Conservation (phyloP, 37 sponge, comb jelly and placozoan genomes). For the Axinella damicornis region DNA sequence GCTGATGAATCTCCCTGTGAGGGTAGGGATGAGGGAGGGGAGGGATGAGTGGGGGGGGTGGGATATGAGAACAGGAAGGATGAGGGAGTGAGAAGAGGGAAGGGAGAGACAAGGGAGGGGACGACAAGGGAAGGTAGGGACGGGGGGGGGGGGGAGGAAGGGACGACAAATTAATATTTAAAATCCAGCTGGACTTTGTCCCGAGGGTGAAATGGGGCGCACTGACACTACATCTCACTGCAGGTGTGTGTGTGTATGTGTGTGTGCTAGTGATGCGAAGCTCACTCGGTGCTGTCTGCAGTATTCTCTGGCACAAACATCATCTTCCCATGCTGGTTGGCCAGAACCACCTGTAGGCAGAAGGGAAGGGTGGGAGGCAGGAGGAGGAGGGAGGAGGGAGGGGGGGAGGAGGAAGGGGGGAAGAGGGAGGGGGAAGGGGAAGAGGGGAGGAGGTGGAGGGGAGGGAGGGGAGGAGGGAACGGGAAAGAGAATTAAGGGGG, state of each 20-base stretch:
- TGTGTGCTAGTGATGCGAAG: neutral
- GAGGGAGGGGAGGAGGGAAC: too few relatives aligned
- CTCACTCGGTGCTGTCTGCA: conserved; percentile 51
- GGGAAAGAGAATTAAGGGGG: too few relatives aligned
- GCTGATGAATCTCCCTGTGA: conserved; percentile 61
- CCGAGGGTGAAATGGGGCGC: too few relatives aligned
- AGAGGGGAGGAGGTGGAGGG: too few relatives aligned
- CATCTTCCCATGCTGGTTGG: conserved; percentile 54
- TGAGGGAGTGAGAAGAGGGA: neutral
- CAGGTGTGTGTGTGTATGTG: too few relatives aligned
- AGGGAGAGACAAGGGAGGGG: neutral
- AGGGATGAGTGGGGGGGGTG: neutral
- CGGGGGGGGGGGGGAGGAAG: too few relatives aligned
- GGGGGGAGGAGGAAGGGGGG: neutral
- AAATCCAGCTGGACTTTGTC: too few relatives aligned
- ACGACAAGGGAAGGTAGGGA: too few relatives aligned
- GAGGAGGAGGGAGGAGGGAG: neutral
- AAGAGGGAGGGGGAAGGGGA: neutral
- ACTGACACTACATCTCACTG: too few relatives aligned
- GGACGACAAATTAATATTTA: too few relatives aligned
- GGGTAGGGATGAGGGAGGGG: neutral
- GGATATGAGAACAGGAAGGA: neutral
- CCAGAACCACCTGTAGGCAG: conserved; percentile 34
- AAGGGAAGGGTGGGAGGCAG: neutral
- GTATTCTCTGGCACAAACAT: conserved; percentile 69